phyloP scores from a whole-genome alignment of 2,888 invertebrate genomes.

The Tinea trinotella region DNA sequence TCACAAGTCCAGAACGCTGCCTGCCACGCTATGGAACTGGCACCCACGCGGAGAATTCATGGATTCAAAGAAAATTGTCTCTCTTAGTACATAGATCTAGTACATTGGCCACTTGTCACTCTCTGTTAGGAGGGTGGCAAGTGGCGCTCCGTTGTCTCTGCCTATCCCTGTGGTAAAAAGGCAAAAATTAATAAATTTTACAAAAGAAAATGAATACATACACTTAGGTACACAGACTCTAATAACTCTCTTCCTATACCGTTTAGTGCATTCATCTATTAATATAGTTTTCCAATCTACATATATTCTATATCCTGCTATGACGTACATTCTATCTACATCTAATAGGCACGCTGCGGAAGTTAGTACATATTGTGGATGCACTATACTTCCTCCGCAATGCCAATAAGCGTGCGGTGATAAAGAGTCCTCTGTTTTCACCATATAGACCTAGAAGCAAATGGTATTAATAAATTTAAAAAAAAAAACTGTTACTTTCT shows the following conservation, averaged over 20 bases:
- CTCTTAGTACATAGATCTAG: too few species aligned
- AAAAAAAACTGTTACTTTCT: too few species aligned
- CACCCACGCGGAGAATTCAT: too few species aligned
- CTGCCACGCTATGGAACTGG: too few species aligned
- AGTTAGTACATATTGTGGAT: slow-evolving; percentile 24
- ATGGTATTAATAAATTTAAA: too few species aligned
- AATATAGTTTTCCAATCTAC: slow-evolving; percentile 27
- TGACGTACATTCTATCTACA: slow-evolving; percentile 26
- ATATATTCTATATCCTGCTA: slow-evolving; percentile 32
- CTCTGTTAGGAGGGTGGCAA: too few species aligned
- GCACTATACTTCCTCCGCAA: slow-evolving; percentile 26
- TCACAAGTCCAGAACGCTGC: too few species aligned
- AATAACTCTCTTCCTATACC: slow-evolving; percentile 35
- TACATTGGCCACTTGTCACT: too few species aligned
- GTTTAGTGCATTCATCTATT: slow-evolving; percentile 30
- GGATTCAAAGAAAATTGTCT: too few species aligned
- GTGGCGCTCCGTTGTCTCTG: too few species aligned
- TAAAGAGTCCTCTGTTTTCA: slow-evolving; percentile 1
- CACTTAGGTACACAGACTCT: slow-evolving; percentile 26
- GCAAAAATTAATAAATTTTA: too few species aligned
- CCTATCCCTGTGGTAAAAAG: too few species aligned
- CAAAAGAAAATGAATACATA: slow-evolving; percentile 18
- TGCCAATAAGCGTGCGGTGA: slow-evolving; percentile 24
- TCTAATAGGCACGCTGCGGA: slow-evolving; percentile 28
- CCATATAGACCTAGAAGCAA: slow-evolving; percentile 15